Base-by-base conservation (phyloP, 2,797 vertebrate genomes). In the Falco biarmicus region DNA sequence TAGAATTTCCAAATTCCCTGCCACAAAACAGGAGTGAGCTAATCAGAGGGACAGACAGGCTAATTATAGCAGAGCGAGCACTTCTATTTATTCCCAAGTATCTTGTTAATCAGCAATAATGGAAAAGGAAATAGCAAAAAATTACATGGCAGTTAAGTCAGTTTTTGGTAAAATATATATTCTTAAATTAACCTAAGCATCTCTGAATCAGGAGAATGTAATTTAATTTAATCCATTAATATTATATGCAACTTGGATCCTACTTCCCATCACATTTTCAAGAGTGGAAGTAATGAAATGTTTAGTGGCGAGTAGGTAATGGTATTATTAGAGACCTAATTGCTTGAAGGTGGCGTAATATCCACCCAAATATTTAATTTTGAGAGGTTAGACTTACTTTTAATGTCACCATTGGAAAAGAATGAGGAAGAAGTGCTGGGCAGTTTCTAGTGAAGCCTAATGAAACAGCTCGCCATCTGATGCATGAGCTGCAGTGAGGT, bases 81-180 rank as follows among this genome's bases (percentile, higher is more conserved):
- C 78, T 89, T 80, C 89, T 89, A 19, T 87, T 93, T 94, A 85
- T 89, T 91, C 37, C 82, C 76, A 28, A 93, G 82, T 37, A 75
- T 91, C 90, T 66, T 70, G 63, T 90, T 96, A 93, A 95, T 96
- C 89, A 89, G 68, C 84, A 93, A 57, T 83, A 93, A 91, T 61
- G 73, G 82, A 68, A 96, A 89, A 96, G 94, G 87, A 96, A 96
- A 89, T 59, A 80, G 79, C 68, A 91, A 89, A 90, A 95, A 92
- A 93, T 93, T 75, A 87, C 71, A 57, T 2, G 3, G 61, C 65
- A 80, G 60, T 77, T 94, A 80, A 93, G 64, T 80, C 61, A 85
- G 84, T 26, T 92, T 92, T 66, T 31, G 68, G 82, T 81, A 91
- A 96, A 96, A 96, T 85, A 93, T n/a, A 81, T 87, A 59, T 83